Evolutionary conservation across 2,888 invertebrate species (phyloP).

Genomic region (Chouioia cunea): DNA sequence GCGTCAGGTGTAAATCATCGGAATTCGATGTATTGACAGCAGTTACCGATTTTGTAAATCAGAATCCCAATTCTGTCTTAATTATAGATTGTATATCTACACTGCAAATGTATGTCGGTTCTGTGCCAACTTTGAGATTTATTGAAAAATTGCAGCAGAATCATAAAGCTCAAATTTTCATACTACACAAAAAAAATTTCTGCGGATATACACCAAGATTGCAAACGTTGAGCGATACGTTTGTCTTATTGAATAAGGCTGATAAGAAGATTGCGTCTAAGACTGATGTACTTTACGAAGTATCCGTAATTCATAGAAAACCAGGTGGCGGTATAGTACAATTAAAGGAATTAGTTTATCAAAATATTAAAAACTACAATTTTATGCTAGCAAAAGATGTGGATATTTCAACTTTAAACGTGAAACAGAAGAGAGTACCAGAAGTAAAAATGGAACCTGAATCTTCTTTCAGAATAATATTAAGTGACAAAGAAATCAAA

Average conservation of each 20-base stretch:
- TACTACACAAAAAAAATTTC: constrained; percentile 60
- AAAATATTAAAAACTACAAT: constrained; percentile 54
- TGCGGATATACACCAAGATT: constrained; percentile 56
- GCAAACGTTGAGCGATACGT: constrained; percentile 61
- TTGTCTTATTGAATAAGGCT: constrained; percentile 55
- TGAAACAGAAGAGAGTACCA: constrained; percentile 20
- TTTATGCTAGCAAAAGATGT: constrained; percentile 53
- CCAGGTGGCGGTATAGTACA: constrained; percentile 56
- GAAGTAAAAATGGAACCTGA: constrained; percentile 50
- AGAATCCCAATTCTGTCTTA: constrained; percentile 52
- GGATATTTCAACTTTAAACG: background rate
- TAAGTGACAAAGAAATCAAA: constrained; percentile 61
- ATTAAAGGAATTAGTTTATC: constrained; percentile 55
- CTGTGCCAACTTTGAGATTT: constrained; percentile 56
- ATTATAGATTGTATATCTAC: constrained; percentile 62
- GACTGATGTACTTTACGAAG: constrained; percentile 40
- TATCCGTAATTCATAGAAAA: constrained; percentile 56
- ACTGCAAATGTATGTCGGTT: constrained; percentile 56
- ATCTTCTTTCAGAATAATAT: constrained; percentile 63
- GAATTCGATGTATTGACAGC: constrained; percentile 51
- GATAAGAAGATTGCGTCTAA: constrained; percentile 42
- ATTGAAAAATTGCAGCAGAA: constrained; percentile 57
- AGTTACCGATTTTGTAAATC: constrained; percentile 51
- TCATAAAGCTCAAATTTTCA: constrained; percentile 56
- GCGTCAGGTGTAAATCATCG: constrained; percentile 49